Conservation (phyloP, 2,113 vertebrate species). For the Bothrops jararaca region DNA sequence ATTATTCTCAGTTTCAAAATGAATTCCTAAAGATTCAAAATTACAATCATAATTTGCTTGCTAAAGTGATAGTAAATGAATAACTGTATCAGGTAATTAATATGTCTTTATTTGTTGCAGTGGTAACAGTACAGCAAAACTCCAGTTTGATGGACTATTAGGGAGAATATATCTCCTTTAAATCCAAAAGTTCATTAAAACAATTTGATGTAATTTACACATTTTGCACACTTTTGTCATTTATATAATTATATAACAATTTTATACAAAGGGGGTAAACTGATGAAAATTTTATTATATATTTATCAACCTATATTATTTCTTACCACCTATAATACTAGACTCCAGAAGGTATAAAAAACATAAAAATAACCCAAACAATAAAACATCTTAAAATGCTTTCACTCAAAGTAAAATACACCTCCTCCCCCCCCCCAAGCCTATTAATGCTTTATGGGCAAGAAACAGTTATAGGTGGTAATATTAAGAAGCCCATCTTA, state of each 20-base stretch:
- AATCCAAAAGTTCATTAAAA: neutral
- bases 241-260: neutral
- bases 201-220: neutral
- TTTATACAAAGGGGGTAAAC: neutral
- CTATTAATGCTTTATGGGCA: neutral
- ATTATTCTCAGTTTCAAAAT: neutral
- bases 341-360: neutral
- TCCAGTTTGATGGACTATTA: neutral
- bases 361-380: neutral
- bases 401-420: neutral
- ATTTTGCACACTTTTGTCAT: neutral
- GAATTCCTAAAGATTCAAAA: neutral
- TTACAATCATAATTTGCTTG: neutral
- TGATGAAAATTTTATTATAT: neutral
- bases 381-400: neutral
- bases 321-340: neutral
- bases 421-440: rapidly evolving
- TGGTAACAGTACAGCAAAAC: neutral
- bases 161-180: neutral
- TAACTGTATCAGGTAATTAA: neutral
- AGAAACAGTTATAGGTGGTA: neutral
- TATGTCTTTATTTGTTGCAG: neutral
- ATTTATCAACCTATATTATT: neutral
- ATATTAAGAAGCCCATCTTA: neutral
- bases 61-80: neutral